Conservation (phyloP, 2,888 invertebrate genomes). For the Polydesmus complanatus region DNA sequence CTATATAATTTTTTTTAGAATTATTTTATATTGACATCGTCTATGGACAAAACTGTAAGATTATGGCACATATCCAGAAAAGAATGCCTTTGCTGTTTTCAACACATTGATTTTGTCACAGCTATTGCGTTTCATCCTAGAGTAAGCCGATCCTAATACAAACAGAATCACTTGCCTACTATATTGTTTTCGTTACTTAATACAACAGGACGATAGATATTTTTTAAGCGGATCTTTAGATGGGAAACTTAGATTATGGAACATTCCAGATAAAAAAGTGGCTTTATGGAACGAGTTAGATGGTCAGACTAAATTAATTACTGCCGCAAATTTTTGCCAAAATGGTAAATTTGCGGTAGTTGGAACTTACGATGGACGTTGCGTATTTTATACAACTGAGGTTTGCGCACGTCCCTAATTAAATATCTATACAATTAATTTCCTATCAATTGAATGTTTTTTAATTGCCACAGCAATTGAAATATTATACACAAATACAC, state of each 20-base stretch:
- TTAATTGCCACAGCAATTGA: slow-evolving; percentile 51
- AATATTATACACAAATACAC: slow-evolving; percentile 95
- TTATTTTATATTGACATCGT: slow-evolving; percentile 91
- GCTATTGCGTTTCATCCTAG: slow-evolving; percentile 96
- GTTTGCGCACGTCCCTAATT: too few relatives aligned
- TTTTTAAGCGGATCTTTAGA: slow-evolving; percentile 95
- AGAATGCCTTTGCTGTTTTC: slow-evolving; percentile 96
- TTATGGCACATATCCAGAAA: slow-evolving; percentile 95
- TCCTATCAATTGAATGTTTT: neutral
- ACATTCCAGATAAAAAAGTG: slow-evolving; percentile 98
- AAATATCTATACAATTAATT: neutral
- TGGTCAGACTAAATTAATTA: slow-evolving; percentile 85
- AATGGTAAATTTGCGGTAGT: slow-evolving; percentile 97
- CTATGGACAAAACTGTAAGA: slow-evolving; percentile 95
- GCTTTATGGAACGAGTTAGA: slow-evolving; percentile 95
- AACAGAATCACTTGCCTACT: neutral
- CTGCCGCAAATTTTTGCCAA: slow-evolving; percentile 92
- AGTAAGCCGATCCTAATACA: slow-evolving; percentile 24
- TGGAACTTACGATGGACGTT: slow-evolving; percentile 94
- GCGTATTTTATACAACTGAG: slow-evolving; percentile 95
- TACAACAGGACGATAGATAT: slow-evolving; percentile 47
- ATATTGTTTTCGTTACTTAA: neutral
- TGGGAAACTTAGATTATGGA: slow-evolving; percentile 96
- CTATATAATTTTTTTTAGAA: slow-evolving; percentile 40
- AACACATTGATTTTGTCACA: slow-evolving; percentile 97